A percentile compares a stretch with the other conserved stretches of the same genome.
phyloP scores from a whole-genome alignment of 2,888 invertebrate genomes.

The Autographa gamma region DNA sequence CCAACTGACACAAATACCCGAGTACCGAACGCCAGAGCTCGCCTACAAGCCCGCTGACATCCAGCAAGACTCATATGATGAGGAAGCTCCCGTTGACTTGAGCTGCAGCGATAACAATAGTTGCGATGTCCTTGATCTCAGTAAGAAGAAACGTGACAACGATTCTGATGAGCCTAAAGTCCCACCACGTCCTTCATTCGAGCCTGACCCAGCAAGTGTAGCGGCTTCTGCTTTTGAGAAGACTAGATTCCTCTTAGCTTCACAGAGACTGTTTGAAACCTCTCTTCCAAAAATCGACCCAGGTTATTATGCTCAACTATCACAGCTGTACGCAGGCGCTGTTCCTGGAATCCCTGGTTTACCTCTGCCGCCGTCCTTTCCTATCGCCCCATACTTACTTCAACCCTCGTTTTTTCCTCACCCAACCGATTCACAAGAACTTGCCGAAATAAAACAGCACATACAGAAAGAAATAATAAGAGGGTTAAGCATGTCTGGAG shows the following conservation, averaged over 20 bases:
- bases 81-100: constrained; percentile 91
- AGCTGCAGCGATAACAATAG: constrained; percentile 89
- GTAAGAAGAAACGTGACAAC: constrained; percentile 91
- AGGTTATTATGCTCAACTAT: constrained; percentile 89
- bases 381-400: constrained; percentile 88
- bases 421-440: constrained; percentile 88
- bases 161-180: constrained; percentile 78
- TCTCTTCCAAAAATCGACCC: constrained; percentile 90
- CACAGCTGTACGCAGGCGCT: constrained; percentile 89
- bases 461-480: constrained; percentile 91
- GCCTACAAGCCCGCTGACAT: constrained; percentile 75
- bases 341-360: constrained; percentile 88
- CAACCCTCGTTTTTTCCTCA: constrained; percentile 88
- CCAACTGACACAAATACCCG: constrained; percentile 89
- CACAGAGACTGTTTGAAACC: constrained; percentile 91
- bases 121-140: constrained; percentile 94
- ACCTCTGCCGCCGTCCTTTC: constrained; percentile 89
- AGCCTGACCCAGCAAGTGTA: constrained; percentile 76
- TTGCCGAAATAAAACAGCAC: constrained; percentile 91
- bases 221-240: constrained; percentile 86
- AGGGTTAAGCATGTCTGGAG: constrained; percentile 92
- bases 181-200: constrained; percentile 83
- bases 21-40: constrained; percentile 80
- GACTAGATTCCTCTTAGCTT: constrained; percentile 90
- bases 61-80: constrained; percentile 80